Evolutionary conservation across 2,797 vertebrate genomes (phyloP), one percentile per base, ranked within the genome.

Genomic region (Spinibarbus caldwelli): DNA sequence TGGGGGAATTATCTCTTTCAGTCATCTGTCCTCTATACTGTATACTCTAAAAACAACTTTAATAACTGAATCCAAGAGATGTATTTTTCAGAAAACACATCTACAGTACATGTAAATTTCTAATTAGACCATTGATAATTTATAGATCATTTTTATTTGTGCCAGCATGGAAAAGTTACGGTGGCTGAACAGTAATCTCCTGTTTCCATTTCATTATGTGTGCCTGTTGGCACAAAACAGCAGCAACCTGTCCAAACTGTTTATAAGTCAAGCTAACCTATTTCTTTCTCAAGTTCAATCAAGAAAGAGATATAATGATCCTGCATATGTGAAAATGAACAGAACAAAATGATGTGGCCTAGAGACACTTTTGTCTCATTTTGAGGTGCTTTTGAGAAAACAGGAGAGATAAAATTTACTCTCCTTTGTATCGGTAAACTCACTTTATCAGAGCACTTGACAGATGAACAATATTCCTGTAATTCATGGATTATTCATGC

Each of bases 181-280:
- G 17, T 86, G 87, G 78, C 80, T 82, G 67, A 41, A 79, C 45
- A 23, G 64, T 77, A 21, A 84, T 81, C 81, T 90, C 88, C 54
- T 67, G 14, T 91, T 92, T 86, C 90, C 88, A 87, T 81, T 12
- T 66, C 52, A 87, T 87, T 57, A 89, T 84, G 89, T 90, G 86
- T 72, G 72, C 70, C 78, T 82, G 78, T 81, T 76, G 87, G 5
- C 79, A 79, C 71, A 76, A 72, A 78, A 87, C 66, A 87, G 47
- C 83, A 72, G 83, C 52, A 8, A 62, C 3, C 68, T 19, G 23
- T 75, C 52, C 78, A 81, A 75, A 71, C 54, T 77, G 71, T 84
- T 75, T 89, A 83, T 78, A 43, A 85, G 57, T 87, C 77, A 89
- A 86, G 70, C 57, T 79, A 86, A 77, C 62, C 73, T 67, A 67